Evolutionary conservation across 2,113 vertebrate genomes (phyloP).

Genomic region (Poecile atricapillus): DNA sequence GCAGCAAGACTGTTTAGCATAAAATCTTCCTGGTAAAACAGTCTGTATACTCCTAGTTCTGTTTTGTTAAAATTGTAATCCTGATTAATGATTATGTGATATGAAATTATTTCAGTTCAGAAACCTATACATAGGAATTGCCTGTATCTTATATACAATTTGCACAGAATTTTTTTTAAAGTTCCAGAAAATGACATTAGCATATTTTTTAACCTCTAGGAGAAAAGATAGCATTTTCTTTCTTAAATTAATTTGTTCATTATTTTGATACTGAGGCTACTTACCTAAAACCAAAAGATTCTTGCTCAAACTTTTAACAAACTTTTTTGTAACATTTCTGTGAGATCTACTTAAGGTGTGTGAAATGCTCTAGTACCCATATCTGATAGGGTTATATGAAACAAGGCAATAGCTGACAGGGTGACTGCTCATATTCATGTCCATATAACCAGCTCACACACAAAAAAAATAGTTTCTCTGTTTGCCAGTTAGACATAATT

Average conservation of each 20-base stretch:
- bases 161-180: neutral
- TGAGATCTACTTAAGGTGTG: neutral
- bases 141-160: neutral
- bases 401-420: neutral
- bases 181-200: rapidly evolving
- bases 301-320: neutral
- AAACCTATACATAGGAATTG: neutral
- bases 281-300: neutral
- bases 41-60: neutral
- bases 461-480: neutral
- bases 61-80: neutral
- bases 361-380: neutral
- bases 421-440: neutral
- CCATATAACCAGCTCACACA: neutral
- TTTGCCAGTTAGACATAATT: neutral
- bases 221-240: neutral
- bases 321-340: neutral
- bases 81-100: neutral
- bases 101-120: neutral
- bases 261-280: neutral
- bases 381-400: neutral
- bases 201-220: neutral
- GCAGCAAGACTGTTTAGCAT: neutral
- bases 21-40: neutral
- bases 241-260: neutral